Percentiles rank a stretch among this genome's conserved stretches.
These are phyloP conservation scores for Drosophila nigricruria DNA, from an alignment of 2,888 invertebrate species.

Conservation along the genomic window DNA sequence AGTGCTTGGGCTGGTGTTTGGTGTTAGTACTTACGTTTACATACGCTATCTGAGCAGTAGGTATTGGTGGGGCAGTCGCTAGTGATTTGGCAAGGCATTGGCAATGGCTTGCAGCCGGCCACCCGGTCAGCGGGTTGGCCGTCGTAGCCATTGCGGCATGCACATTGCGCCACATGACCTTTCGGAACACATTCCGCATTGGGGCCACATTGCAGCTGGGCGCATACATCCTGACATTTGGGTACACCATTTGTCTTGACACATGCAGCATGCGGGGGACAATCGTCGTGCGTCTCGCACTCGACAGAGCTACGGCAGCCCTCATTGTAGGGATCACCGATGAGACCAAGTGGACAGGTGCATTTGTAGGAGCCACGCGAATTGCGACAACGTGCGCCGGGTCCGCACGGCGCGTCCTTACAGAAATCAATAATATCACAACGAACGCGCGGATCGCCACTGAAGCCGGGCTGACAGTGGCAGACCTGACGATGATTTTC, in stretches of 20 bases:
- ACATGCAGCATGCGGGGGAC: slow-evolving; percentile 92
- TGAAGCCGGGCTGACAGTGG: slow-evolving; percentile 95
- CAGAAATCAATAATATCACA: slow-evolving; percentile 93
- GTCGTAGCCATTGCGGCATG: slow-evolving; percentile 91
- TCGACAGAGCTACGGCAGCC: slow-evolving; percentile 94
- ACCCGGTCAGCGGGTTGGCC: slow-evolving; percentile 90
- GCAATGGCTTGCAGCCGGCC: slow-evolving; percentile 91
- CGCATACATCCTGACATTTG: slow-evolving; percentile 94
- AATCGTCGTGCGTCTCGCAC: slow-evolving; percentile 92
- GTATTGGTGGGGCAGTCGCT: slow-evolving; percentile 91
- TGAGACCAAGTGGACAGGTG: slow-evolving; percentile 90
- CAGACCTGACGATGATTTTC: slow-evolving; percentile 92
- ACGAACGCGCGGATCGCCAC: slow-evolving; percentile 90
- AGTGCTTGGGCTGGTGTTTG: slow-evolving; percentile 34
- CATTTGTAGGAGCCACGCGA: slow-evolving; percentile 92
- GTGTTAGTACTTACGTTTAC: slow-evolving; percentile 89
- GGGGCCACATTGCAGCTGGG: slow-evolving; percentile 91
- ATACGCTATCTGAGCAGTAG: slow-evolving; percentile 92
- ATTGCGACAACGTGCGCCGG: slow-evolving; percentile 92
- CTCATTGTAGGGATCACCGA: slow-evolving; percentile 94
- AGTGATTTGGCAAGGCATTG: slow-evolving; percentile 90
- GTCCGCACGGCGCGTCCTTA: slow-evolving; percentile 91
- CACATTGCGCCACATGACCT: slow-evolving; percentile 91
- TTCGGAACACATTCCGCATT: slow-evolving; percentile 93
- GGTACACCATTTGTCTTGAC: slow-evolving; percentile 89